phyloP scores from a whole-genome alignment of 2,888 invertebrate species.

The Stramonita haemastoma region DNA sequence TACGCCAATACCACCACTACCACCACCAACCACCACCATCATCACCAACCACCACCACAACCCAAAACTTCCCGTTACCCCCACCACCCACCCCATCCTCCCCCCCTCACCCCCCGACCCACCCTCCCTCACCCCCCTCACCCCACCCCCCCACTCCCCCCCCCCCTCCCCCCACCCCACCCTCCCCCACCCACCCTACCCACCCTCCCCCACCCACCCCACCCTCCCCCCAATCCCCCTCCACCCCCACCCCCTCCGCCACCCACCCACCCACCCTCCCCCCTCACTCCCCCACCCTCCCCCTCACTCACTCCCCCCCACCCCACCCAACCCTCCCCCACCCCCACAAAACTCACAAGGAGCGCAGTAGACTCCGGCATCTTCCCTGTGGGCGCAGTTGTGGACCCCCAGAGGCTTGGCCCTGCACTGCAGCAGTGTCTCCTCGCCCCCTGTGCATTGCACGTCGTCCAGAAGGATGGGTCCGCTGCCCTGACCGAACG shows the following conservation, averaged over 20 bases:
- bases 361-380: constrained; percentile 58
- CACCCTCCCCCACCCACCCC: background rate
- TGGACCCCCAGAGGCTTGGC: constrained; percentile 62
- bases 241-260: background rate
- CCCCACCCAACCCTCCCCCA: background rate
- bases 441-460: constrained; percentile 59
- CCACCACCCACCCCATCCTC: no score
- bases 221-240: background rate
- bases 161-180: no score
- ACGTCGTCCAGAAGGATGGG: constrained; percentile 62
- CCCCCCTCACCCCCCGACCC: background rate
- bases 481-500: constrained; percentile 47
- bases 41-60: no score
- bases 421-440: constrained; percentile 58
- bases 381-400: constrained; percentile 60
- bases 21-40: no score
- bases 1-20: no score
- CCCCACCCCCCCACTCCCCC: background rate
- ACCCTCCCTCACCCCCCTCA: background rate
- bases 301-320: no score
- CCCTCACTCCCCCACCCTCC: no score
- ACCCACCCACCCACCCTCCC: no score
- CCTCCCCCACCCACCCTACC: background rate
- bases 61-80: no score
- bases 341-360: constrained; percentile 8